Conservation (phyloP, 2,113 vertebrate genomes). For the Odocoileus virginianus region DNA sequence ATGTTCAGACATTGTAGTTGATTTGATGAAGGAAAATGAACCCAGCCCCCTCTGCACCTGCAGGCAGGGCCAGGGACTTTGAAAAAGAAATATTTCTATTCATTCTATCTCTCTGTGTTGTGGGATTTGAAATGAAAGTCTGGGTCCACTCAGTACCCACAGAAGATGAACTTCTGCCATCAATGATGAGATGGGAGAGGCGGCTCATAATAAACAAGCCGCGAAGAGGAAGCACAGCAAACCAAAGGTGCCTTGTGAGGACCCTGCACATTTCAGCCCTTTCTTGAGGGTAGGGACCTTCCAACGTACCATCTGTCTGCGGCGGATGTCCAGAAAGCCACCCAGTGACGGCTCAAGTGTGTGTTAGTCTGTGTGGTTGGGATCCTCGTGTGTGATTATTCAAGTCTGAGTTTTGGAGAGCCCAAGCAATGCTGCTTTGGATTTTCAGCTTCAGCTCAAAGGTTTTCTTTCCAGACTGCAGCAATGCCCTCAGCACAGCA, state of each 20-base stretch:
- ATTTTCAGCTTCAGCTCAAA: not conserved
- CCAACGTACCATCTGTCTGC: not conserved
- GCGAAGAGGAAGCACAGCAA: not conserved
- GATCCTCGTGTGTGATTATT: not conserved
- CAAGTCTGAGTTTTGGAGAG: not conserved
- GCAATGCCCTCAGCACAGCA: fast-evolving
- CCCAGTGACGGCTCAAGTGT: not conserved
- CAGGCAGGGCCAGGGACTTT: conserved; percentile 67
- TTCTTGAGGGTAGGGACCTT: not conserved
- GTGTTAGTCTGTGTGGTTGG: not conserved
- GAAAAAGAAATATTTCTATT: conserved; percentile 48
- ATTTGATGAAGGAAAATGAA: conserved; percentile 77
- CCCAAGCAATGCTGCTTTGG: not conserved
- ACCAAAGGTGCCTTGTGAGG: not conserved
- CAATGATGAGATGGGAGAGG: not conserved
- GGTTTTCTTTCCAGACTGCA: not conserved
- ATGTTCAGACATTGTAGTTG: conserved; percentile 65
- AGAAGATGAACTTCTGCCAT: not conserved
- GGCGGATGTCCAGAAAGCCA: not conserved
- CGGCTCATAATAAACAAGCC: not conserved
- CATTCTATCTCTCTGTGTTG: conserved; percentile 64
- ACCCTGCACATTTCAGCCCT: no score
- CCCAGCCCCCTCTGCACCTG: conserved; percentile 63
- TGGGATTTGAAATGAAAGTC: conserved; percentile 60
- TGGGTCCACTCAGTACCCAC: conserved; percentile 29